phyloP scores from a whole-genome alignment of 2,888 invertebrate species.

The Amitus sp. region DNA sequence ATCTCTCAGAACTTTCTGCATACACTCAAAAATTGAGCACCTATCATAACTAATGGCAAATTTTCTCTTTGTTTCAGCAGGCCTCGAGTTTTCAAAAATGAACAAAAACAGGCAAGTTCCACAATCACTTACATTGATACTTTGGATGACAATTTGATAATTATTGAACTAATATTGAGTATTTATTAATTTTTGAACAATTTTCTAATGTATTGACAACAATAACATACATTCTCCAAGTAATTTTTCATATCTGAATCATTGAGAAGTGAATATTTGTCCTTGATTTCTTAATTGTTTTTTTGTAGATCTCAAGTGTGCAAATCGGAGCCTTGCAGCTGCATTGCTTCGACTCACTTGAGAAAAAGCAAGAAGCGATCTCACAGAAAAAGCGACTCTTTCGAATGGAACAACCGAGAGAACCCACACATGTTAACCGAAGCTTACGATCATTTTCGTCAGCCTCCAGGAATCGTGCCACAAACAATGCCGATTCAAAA shows the following conservation, averaged over 20 bases:
- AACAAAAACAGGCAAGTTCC: neutral
- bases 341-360: neutral
- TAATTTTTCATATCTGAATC: no score
- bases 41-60: no score
- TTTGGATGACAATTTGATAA: neutral
- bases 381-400: conserved; percentile 15
- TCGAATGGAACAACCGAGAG: conserved; percentile 28
- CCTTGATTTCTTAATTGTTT: no score
- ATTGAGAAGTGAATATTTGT: no score
- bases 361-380: conserved; percentile 19
- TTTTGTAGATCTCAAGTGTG: conserved; percentile 18
- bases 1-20: no score
- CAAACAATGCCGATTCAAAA: conserved; percentile 46
- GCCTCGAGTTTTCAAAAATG: neutral
- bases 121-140: neutral
- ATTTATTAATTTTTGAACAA: no score
- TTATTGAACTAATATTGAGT: no score
- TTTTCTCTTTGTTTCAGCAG: no score
- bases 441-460: conserved; percentile 22
- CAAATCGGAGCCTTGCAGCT: conserved; percentile 25
- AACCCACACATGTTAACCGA: conserved; percentile 9
- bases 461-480: conserved; percentile 30
- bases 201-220: no score
- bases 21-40: no score
- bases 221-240: no score